A percentile compares a stretch with the other conserved stretches of the same genome.
These are phyloP conservation scores for Amniataba percoides DNA, from an alignment of 2,797 vertebrate species.

Conservation along the genomic window DNA sequence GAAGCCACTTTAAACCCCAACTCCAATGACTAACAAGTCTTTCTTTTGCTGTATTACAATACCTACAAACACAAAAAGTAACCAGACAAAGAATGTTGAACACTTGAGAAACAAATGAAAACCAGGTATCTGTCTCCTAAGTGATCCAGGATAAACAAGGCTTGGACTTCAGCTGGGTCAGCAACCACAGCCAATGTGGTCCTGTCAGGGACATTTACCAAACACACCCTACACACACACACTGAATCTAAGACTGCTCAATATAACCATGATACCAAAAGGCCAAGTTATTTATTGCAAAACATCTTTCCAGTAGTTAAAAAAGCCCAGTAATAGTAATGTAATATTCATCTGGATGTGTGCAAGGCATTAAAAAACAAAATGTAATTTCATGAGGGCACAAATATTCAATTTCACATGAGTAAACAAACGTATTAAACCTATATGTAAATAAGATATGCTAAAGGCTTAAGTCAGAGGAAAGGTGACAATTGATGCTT, in stretches of 20 bases:
- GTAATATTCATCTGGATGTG: not conserved
- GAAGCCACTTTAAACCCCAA: constrained; percentile 30
- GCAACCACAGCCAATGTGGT: not conserved
- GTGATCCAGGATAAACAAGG: constrained; percentile 1
- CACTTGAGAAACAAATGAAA: not conserved
- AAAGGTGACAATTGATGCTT: not conserved
- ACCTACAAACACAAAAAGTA: constrained; percentile 1
- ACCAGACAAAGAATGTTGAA: not conserved
- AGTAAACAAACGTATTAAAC: not conserved
- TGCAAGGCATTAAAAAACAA: not conserved
- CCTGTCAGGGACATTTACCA: not conserved
- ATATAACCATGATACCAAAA: not conserved
- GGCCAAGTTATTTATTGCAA: not conserved
- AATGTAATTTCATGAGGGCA: not conserved
- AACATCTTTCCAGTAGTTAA: not conserved
- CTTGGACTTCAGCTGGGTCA: not conserved
- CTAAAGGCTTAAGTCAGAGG: not conserved
- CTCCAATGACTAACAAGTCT: constrained; percentile 8
- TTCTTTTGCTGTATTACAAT: constrained; percentile 10
- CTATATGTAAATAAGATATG: not conserved
- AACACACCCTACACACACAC: not conserved
- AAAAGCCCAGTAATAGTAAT: not conserved
- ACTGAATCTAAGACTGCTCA: not conserved
- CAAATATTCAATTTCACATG: not conserved
- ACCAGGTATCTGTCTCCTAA: constrained; percentile 6